Percentiles rank a stretch among this genome's conserved stretches.
Evolutionary conservation across 2,113 vertebrate species (phyloP).

Genomic region (Lepus timidus): DNA sequence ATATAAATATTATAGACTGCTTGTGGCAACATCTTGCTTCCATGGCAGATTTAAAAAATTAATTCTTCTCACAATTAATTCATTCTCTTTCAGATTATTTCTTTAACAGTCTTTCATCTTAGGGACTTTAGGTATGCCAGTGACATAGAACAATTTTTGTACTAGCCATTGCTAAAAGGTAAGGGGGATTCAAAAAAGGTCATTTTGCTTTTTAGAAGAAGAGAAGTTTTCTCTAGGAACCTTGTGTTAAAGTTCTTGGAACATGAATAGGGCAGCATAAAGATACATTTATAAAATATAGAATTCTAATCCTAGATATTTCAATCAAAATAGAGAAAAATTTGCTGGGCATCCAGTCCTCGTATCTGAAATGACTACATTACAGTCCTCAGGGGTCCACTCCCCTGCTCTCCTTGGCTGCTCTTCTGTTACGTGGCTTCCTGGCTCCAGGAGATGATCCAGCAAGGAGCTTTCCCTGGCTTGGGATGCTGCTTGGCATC

Average conservation of each 20-base stretch:
- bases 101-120: background rate
- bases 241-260: constrained; percentile 9
- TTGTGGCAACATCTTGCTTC: background rate
- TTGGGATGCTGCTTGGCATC: background rate
- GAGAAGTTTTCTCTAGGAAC: background rate
- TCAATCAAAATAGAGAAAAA: background rate
- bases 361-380: background rate
- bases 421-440: background rate
- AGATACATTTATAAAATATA: background rate
- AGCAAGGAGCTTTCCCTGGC: background rate
- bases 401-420: background rate
- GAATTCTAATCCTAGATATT: background rate
- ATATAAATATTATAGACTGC: constrained; percentile 10
- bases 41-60: background rate
- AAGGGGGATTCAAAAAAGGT: background rate
- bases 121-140: background rate
- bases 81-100: background rate
- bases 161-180: background rate
- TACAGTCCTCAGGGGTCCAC: background rate
- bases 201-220: background rate
- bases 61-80: background rate
- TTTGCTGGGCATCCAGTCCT: background rate
- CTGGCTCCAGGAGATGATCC: background rate
- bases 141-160: background rate
- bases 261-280: background rate